These are phyloP conservation scores for Herpetotheres cachinnans DNA, from an alignment of 2,113 vertebrate species.

Conservation along the genomic window DNA sequence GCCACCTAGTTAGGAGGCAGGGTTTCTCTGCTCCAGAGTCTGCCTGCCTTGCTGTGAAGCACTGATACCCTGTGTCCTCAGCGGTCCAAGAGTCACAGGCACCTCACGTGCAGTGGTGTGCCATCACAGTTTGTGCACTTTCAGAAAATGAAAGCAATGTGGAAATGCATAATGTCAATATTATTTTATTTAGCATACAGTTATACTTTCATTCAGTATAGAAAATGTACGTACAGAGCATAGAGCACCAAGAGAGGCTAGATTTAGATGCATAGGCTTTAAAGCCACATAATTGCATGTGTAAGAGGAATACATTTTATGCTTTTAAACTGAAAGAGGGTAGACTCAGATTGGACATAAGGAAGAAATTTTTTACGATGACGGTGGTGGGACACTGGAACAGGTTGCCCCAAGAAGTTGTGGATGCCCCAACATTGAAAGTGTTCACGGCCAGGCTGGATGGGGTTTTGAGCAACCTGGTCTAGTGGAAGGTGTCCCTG, in stretches of 20 bases:
- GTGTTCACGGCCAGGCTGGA: neutral
- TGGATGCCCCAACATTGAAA: neutral
- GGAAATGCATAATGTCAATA: neutral
- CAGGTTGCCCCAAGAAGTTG: neutral
- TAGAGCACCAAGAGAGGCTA: neutral
- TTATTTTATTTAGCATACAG: neutral
- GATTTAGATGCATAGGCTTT: neutral
- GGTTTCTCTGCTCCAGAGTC: neutral
- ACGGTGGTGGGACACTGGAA: neutral
- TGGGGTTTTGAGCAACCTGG: neutral
- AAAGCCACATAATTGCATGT: neutral
- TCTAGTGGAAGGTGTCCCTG: neutral
- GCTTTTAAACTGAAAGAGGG: neutral
- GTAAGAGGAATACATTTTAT: neutral
- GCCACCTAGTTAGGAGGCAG: neutral
- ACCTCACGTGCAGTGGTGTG: rapidly evolving
- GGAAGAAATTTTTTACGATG: neutral
- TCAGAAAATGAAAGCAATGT: neutral
- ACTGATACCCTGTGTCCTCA: rapidly evolving
- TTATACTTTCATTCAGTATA: neutral
- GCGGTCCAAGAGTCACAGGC: rapidly evolving
- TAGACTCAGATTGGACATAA: neutral
- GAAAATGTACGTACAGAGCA: neutral
- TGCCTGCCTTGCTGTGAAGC: neutral
- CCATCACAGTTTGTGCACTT: neutral